Evolutionary conservation across 2,888 invertebrate species (phyloP).

Genomic region (Tortrix viridana): DNA sequence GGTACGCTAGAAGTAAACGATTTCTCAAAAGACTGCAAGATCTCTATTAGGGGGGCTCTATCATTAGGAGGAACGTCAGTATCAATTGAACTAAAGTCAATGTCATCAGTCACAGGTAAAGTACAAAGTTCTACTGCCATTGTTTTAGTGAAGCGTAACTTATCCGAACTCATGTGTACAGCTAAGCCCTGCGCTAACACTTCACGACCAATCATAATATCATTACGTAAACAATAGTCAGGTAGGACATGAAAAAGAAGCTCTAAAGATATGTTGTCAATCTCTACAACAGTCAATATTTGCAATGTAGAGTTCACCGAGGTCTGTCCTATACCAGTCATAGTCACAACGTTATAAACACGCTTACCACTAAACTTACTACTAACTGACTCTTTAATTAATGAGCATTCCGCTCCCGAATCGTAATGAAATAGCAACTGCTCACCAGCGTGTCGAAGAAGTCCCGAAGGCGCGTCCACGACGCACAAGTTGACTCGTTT

Average conservation of each 20-base stretch:
- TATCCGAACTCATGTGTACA: conserved; percentile 3
- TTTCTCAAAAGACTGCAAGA: background rate
- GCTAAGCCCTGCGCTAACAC: background rate
- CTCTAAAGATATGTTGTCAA: conserved; percentile 4
- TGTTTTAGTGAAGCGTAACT: background rate
- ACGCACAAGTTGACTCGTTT: conserved; percentile 27
- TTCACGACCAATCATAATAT: conserved; percentile 9
- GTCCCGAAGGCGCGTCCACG: conserved; percentile 18
- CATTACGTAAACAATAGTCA: background rate
- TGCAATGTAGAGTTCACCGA: background rate
- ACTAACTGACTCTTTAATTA: too few relatives aligned
- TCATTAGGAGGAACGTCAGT: too few relatives aligned
- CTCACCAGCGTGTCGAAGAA: conserved; percentile 25
- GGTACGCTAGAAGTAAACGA: background rate
- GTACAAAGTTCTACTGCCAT: too few relatives aligned
- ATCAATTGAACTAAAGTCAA: too few relatives aligned
- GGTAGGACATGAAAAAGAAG: conserved; percentile 11
- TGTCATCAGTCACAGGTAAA: too few relatives aligned
- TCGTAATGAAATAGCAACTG: conserved; percentile 30
- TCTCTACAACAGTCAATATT: conserved; percentile 5
- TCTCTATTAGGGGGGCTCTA: too few relatives aligned
- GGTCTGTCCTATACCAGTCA: conserved; percentile 18
- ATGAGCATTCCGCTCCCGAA: conserved; percentile 37
- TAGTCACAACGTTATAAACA: conserved; percentile 4
- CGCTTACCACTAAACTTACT: too few relatives aligned